Base-by-base conservation (phyloP, 2,797 vertebrate genomes). In the Typhlichthys eigenmanni region DNA sequence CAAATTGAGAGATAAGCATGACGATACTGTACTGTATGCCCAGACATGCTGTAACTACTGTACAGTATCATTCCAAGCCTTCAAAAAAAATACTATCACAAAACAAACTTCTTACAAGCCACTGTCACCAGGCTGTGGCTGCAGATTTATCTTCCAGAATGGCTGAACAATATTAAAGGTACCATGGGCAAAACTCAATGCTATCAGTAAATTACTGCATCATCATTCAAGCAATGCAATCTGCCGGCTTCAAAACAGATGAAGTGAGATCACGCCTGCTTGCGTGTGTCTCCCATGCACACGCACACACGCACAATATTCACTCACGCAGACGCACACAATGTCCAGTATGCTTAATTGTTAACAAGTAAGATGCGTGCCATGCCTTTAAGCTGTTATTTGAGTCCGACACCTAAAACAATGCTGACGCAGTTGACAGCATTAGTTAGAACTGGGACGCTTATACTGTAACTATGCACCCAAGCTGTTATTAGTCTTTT, bases 161-260 rank as follows among this genome's bases (percentile, higher is more conserved):
- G 7, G 9, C 8, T 54, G 0, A 47, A 8, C 12, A 13, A 11
- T 16, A 38, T 32, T 17, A n/a, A 24, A 52, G 10, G 17, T 47
- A 17, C 14, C 29, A 38, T 0, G 3, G 13, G 24, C 11, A 13
- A 29, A 43, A 9, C 38, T 43, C 38, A 1, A 11, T 19, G 56
- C 50, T 45, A 57, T 19, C 29, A 13, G 6, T 1, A 29, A 47
- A 57, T 0, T 38, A 49, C 68, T 16, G 53, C 53, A 5, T 77
- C 67, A 67, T 66, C n/a, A 12, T 19, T 64, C 64, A 67, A 59
- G 46, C 55, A 8, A 47, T 75, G 57, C 52, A 71, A 53, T 29
- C 24, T 29, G 24, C 24, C 24, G 24, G 24, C 24, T 29, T 61
- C 19, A 14, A 48, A 57, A 24, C 5, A 62, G 49, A 74, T 65